Conservation (phyloP, 2,888 invertebrate genomes). For the Lasiommata megera region DNA sequence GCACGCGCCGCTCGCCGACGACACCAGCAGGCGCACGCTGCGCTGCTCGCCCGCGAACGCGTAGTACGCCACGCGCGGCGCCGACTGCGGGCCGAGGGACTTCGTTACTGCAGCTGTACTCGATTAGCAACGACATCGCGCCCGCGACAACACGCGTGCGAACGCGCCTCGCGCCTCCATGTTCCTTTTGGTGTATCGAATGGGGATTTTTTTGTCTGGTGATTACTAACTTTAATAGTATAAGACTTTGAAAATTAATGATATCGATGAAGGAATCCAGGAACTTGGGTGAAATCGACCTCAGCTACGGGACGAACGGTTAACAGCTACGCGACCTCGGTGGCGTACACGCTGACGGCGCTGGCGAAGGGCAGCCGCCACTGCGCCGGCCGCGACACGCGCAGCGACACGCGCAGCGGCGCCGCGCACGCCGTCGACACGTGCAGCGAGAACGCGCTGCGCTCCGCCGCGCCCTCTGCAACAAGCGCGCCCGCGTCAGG, state of each 20-base stretch:
- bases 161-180: not conserved
- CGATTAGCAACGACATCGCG: too few relatives aligned
- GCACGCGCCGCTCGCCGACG: constrained; percentile 59
- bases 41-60: constrained; percentile 46
- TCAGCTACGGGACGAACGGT: too few relatives aligned
- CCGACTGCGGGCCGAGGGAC: constrained; percentile 48
- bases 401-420: constrained; percentile 41
- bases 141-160: not conserved
- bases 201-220: too few relatives aligned
- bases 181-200: too few relatives aligned
- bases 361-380: constrained; percentile 46
- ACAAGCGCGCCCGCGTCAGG: not conserved
- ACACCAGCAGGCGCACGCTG: constrained; percentile 56
- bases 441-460: constrained; percentile 59
- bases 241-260: too few relatives aligned
- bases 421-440: constrained; percentile 55
- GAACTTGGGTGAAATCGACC: too few relatives aligned
- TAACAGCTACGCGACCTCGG: constrained; percentile 40
- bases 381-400: constrained; percentile 43
- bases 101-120: too few relatives aligned
- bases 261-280: too few relatives aligned
- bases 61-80: constrained; percentile 55
- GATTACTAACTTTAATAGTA: too few relatives aligned
- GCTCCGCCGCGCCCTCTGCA: constrained; percentile 27
- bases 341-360: constrained; percentile 36